Percentiles rank a stretch among this genome's conserved stretches.
Evolutionary conservation across 1,140 invertebrate species (phyloP).

Genomic region (Coptotermes formosanus): DNA sequence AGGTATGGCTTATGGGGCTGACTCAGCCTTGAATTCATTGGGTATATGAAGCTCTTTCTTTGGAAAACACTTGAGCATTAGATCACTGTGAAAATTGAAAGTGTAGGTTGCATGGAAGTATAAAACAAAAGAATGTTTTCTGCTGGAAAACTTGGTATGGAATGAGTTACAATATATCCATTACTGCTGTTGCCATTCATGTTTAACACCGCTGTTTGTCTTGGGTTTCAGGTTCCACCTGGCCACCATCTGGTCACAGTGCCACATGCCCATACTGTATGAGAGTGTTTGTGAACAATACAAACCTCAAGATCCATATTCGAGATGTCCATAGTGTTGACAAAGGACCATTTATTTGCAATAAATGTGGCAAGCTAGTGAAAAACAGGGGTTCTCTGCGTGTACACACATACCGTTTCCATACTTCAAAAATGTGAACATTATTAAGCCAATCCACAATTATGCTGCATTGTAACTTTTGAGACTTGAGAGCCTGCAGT

Average conservation of each 20-base stretch:
- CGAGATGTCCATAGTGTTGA: slow-evolving; percentile 33
- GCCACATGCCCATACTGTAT: background rate
- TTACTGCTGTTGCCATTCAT: background rate
- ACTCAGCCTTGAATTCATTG: background rate
- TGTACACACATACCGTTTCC: slow-evolving; percentile 32
- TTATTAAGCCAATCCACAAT: background rate
- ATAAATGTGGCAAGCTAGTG: slow-evolving; percentile 27
- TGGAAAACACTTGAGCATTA: background rate
- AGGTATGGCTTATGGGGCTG: too few species aligned
- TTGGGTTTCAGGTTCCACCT: background rate
- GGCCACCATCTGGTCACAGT: background rate
- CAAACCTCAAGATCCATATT: slow-evolving; percentile 34
- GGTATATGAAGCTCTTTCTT: background rate
- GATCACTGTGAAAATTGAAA: too few species aligned
- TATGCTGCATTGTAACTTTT: too few species aligned
- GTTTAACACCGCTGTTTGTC: background rate
- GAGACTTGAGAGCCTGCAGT: too few species aligned
- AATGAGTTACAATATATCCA: background rate
- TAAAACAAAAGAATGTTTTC: too few species aligned
- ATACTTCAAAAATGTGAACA: background rate
- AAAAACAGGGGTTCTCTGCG: slow-evolving; percentile 34
- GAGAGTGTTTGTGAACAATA: slow-evolving; percentile 29
- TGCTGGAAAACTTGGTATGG: background rate
- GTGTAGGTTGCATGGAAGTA: too few species aligned
- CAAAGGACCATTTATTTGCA: slow-evolving; percentile 33